phyloP scores from a whole-genome alignment of 2,113 vertebrate species.

The Eublepharis macularius region DNA sequence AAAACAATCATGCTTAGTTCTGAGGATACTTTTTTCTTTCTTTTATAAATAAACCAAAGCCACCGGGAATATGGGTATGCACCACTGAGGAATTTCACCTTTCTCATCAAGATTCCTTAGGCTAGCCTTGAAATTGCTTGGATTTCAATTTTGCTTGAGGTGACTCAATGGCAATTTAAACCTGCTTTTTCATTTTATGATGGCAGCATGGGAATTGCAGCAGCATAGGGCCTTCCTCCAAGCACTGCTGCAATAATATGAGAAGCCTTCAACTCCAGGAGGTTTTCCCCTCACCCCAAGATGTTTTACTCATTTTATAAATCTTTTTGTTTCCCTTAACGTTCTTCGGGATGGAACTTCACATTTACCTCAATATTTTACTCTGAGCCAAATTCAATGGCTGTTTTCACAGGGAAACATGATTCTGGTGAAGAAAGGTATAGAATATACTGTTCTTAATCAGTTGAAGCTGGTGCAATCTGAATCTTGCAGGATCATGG shows the following conservation, averaged over 20 bases:
- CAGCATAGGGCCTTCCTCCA: background rate
- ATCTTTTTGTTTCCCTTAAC: too few relatives aligned
- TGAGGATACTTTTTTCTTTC: background rate
- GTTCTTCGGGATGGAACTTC: too few relatives aligned
- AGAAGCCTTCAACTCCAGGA: too few relatives aligned
- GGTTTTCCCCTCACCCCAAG: too few relatives aligned
- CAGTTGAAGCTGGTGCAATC: too few relatives aligned
- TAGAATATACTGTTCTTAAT: too few relatives aligned
- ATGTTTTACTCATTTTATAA: too few relatives aligned
- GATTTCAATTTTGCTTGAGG: background rate
- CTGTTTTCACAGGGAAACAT: too few relatives aligned
- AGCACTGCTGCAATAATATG: background rate
- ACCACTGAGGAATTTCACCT: background rate
- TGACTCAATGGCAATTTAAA: background rate
- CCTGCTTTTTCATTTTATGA: background rate
- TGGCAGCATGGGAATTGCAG: background rate
- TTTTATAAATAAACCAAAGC: background rate
- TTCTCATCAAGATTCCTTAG: background rate
- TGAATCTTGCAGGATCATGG: too few relatives aligned
- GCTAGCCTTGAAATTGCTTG: background rate
- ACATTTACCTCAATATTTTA: too few relatives aligned
- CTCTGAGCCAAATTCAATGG: too few relatives aligned
- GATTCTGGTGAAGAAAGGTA: too few relatives aligned
- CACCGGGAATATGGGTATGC: background rate
- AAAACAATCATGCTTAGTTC: background rate